phyloP scores from a whole-genome alignment of 2,888 invertebrate species.

The Apantesis nais region DNA sequence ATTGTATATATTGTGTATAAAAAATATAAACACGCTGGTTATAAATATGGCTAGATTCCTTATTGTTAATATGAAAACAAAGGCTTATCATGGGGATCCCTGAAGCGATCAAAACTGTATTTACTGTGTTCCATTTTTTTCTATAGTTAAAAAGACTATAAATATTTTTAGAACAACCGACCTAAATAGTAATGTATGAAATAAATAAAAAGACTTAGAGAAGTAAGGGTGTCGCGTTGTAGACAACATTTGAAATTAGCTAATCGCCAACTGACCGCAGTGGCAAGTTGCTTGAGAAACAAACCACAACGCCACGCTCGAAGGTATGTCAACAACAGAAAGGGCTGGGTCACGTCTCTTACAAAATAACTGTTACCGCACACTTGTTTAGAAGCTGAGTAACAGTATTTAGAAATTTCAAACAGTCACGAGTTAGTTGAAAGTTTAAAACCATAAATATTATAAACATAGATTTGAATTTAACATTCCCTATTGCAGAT shows the following conservation, averaged over 20 bases:
- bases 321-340: conserved; percentile 45
- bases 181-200: no score
- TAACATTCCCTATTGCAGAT: background rate
- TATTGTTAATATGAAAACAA: no score
- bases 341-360: conserved; percentile 45
- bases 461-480: background rate
- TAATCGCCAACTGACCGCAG: conserved; percentile 8
- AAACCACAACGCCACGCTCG: conserved; percentile 24
- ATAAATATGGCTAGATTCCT: no score
- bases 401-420: conserved; percentile 12
- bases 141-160: no score
- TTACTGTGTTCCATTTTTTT: no score
- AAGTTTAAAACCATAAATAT: background rate
- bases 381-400: conserved; percentile 7
- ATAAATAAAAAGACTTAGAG: background rate
- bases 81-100: no score
- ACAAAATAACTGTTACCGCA: conserved; percentile 15
- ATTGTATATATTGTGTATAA: background rate
- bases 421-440: conserved; percentile 3
- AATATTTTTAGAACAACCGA: no score
- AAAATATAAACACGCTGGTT: no score
- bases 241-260: background rate
- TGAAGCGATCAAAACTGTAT: no score
- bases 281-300: conserved; percentile 9
- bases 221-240: background rate